phyloP scores from a whole-genome alignment of 2,113 vertebrate species.

The Apistogramma diplotaenia region DNA sequence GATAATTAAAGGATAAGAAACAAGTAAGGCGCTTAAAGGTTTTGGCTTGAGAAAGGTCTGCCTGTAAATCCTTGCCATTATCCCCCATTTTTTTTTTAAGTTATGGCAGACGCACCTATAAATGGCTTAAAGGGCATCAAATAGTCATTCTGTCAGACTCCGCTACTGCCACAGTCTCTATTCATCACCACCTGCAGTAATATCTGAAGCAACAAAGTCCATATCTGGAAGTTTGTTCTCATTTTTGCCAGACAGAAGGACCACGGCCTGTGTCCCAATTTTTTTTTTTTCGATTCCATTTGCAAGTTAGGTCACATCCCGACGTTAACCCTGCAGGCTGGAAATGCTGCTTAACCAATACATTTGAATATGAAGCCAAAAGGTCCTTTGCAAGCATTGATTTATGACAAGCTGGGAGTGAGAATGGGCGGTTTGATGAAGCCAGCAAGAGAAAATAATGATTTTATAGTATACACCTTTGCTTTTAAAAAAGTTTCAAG shows the following conservation, averaged over 20 bases:
- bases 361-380: not conserved
- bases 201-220: not conserved
- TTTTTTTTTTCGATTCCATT: not conserved
- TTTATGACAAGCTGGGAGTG: not conserved
- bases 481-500: not conserved
- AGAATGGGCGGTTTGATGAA: not conserved
- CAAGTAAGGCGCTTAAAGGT: not conserved
- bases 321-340: not conserved
- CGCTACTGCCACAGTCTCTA: not conserved
- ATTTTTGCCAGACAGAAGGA: not conserved
- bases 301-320: not conserved
- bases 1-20: conserved; percentile 3
- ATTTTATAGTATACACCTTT: not conserved
- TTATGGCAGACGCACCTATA: not conserved
- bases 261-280: not conserved
- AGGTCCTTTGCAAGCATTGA: not conserved
- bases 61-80: not conserved
- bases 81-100: not conserved
- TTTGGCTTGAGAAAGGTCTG: not conserved
- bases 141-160: not conserved
- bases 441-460: not conserved
- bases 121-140: not conserved
- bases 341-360: not conserved
- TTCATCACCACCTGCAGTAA: not conserved
- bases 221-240: not conserved